Conservation (phyloP, 2,888 invertebrate genomes). For the Falcaria lacertinaria region DNA sequence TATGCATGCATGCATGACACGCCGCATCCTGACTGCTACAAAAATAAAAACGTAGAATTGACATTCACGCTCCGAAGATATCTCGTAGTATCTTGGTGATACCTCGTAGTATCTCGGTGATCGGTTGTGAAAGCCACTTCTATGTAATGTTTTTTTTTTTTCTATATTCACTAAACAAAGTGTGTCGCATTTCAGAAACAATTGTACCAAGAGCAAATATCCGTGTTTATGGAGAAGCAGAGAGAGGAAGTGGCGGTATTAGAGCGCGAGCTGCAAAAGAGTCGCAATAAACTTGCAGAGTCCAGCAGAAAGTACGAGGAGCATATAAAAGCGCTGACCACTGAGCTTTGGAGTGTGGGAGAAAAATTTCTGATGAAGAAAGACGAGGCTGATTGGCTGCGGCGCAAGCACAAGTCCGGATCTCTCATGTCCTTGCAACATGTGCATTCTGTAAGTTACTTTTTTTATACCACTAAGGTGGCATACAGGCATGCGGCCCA, state of each 20-base stretch:
- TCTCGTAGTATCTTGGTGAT: no score
- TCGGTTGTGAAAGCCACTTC: no score
- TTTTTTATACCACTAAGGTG: no score
- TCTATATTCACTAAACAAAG: no score
- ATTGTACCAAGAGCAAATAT: conserved; percentile 82
- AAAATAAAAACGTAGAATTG: not conserved
- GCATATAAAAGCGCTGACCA: conserved; percentile 67
- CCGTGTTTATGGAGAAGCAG: conserved; percentile 67
- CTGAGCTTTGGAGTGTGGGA: conserved; percentile 81
- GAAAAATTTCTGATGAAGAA: conserved; percentile 80
- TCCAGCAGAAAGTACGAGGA: conserved; percentile 56
- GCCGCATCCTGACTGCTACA: not conserved
- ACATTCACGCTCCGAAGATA: no score
- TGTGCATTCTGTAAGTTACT: conserved; percentile 57
- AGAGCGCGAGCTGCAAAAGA: conserved; percentile 72
- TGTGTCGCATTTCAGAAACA: conserved; percentile 66
- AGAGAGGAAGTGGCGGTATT: conserved; percentile 72
- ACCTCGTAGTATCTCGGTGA: no score
- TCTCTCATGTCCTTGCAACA: conserved; percentile 71
- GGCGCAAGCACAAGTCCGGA: conserved; percentile 54
- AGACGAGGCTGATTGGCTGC: conserved; percentile 76
- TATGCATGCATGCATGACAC: not conserved
- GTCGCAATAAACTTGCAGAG: conserved; percentile 69
- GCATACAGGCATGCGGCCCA: no score
- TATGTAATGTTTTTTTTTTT: no score